A percentile compares a stretch with the other conserved stretches of the same genome.
These are phyloP conservation scores for Otolemur crassicaudatus DNA, from an alignment of 2,797 vertebrate species.

Conservation along the genomic window DNA sequence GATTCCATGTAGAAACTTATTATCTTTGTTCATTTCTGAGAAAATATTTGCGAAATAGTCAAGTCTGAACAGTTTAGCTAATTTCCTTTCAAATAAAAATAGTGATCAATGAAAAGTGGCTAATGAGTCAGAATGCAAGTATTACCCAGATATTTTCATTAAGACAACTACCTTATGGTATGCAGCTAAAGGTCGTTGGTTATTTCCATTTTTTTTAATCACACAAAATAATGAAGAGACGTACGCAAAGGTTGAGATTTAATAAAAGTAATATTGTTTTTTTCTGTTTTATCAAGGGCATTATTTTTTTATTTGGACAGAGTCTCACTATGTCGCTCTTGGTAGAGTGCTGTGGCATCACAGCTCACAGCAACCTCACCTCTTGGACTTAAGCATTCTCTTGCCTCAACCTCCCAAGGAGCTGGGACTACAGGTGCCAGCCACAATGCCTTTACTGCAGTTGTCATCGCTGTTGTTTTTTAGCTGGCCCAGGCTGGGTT, in stretches of 20 bases:
- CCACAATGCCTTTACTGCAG: not conserved
- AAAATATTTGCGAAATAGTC: not conserved
- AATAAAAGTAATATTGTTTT: not conserved
- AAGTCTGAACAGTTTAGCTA: not conserved
- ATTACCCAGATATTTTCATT: not conserved
- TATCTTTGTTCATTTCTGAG: not conserved
- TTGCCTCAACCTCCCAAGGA: not conserved
- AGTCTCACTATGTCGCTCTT: not conserved
- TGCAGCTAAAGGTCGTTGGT: not conserved
- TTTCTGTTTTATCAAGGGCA: not conserved
- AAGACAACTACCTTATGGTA: not conserved
- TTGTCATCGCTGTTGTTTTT: too few relatives aligned
- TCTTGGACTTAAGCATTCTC: not conserved
- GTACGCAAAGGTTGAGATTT: not conserved
- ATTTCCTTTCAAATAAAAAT: not conserved
- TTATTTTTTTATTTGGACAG: not conserved
- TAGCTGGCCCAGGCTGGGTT: too few relatives aligned
- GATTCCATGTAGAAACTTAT: not conserved
- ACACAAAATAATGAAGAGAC: not conserved
- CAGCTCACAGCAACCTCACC: not conserved
- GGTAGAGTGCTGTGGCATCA: not conserved
- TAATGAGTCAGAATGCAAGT: not conserved
- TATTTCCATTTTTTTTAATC: not conserved
- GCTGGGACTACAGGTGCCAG: not conserved
- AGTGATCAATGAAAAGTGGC: not conserved